Evolutionary conservation across 2,113 vertebrate species (phyloP), one percentile per base, ranked within the genome.

Genomic region (Apistogramma diplotaenia): DNA sequence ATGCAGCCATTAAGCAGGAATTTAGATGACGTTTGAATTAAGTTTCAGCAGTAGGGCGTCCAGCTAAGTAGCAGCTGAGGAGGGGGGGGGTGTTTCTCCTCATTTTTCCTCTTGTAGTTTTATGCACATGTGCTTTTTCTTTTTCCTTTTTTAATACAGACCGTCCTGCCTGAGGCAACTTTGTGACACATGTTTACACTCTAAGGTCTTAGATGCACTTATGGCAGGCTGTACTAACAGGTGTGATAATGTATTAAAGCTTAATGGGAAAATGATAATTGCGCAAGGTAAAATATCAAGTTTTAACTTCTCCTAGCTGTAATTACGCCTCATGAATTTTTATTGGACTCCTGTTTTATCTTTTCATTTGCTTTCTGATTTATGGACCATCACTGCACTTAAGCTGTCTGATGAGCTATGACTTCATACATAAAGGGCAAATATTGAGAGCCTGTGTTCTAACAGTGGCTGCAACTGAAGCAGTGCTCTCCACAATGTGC

Each of bases 351-450:
- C 37, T 59, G 29, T 79, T 85, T 83, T 79, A 85, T 67, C 62
- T 78, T 85, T 82, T 85, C 57, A 71, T 90, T 82, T 77, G 56
- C 82, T 73, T 46, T 74, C 40, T 83, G 82, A 85, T 89, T 85
- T 75, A 81, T 59, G 72, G 80, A 57, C 77, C 61, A n/a, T 78
- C 77, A 75, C 58, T 87, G 81, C 65, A 61, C 67, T 71, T n/a
- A 6, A 25, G 57, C 71, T 40, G 55, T 13, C 25, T 80, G 78
- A 86, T 85, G 88, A 89, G 77, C 67, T 25, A 70, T 83, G 82
- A 72, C 75, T 87, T 72, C 11, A 43, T 60, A 82, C 10, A 19
- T 60, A 71, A 75, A 79, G 58, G 60, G 57, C 77, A 74, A 76
- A 82, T 78, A 60, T 53, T 35, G 78, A 87, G 61, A 51, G 49